These are phyloP conservation scores for Carettochelys insculpta DNA, from an alignment of 2,113 vertebrate genomes.

Conservation along the genomic window DNA sequence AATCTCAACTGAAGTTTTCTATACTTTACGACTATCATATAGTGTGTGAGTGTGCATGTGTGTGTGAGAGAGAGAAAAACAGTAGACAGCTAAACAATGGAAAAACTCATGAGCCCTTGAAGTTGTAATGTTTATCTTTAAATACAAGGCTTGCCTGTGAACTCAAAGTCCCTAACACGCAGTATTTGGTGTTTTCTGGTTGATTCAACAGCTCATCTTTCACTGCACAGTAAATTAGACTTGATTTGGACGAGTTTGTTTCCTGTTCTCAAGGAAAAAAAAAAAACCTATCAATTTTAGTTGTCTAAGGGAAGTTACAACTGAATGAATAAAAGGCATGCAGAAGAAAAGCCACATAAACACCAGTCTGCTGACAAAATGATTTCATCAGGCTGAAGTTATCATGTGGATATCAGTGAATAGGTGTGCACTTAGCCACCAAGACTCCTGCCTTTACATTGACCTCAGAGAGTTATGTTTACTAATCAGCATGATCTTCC, in stretches of 20 bases:
- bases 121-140: background rate
- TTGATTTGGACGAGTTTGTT: background rate
- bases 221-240: background rate
- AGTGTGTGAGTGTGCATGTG: background rate
- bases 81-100: background rate
- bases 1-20: background rate
- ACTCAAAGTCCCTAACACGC: background rate
- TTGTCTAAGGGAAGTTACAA: background rate
- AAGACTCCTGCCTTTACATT: slow-evolving; percentile 37
- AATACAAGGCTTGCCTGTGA: background rate
- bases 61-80: background rate
- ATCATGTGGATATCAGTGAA: slow-evolving; percentile 39
- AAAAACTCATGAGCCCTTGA: slow-evolving; percentile 3
- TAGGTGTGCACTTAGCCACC: slow-evolving; percentile 47
- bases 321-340: background rate
- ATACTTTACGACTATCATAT: background rate
- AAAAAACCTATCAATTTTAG: slow-evolving; percentile 23
- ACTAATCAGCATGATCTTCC: slow-evolving; percentile 49
- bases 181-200: slow-evolving; percentile 15
- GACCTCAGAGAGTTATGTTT: slow-evolving; percentile 54
- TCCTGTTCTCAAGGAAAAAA: background rate
- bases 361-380: slow-evolving; percentile 35
- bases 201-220: slow-evolving; percentile 4
- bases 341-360: slow-evolving; percentile 27
- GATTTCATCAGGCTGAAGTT: slow-evolving; percentile 33